A percentile compares a stretch with the other conserved stretches of the same genome.
Evolutionary conservation across 1,140 invertebrate genomes (phyloP).

Genomic region (Druon quercuslanigerum): DNA sequence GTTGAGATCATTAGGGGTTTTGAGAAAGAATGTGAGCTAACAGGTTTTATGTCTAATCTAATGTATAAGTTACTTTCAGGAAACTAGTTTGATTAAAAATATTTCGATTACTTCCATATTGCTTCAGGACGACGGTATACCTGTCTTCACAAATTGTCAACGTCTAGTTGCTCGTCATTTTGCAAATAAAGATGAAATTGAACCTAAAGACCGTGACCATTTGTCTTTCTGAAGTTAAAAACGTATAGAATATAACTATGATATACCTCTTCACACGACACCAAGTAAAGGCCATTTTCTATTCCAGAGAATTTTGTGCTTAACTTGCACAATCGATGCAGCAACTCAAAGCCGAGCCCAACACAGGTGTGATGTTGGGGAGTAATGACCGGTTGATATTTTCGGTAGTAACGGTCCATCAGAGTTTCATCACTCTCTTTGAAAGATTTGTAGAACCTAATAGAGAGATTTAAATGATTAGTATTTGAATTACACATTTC

Average conservation of each 20-base stretch:
- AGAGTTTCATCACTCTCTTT: conserved; percentile 78
- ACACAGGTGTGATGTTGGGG: conserved; percentile 90
- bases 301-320: conserved; percentile 81
- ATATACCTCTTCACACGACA: conserved; percentile 89
- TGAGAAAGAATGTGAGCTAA: no score
- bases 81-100: neutral
- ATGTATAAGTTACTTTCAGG: neutral
- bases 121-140: neutral
- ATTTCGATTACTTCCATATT: no score
- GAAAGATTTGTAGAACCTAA: conserved; percentile 84
- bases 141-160: conserved; percentile 5
- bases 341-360: conserved; percentile 87
- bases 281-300: conserved; percentile 81
- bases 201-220: no score
- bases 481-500: conserved; percentile 27
- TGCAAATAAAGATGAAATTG: neutral
- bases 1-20: no score
- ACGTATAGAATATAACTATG: conserved; percentile 19
- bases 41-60: no score
- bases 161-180: neutral
- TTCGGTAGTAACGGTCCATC: conserved; percentile 82
- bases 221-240: neutral
- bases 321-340: conserved; percentile 77
- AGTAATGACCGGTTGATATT: conserved; percentile 86
- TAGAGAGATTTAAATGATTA: conserved; percentile 14